Conservation (phyloP, 2,113 vertebrate species). For the Ceratotherium simum region DNA sequence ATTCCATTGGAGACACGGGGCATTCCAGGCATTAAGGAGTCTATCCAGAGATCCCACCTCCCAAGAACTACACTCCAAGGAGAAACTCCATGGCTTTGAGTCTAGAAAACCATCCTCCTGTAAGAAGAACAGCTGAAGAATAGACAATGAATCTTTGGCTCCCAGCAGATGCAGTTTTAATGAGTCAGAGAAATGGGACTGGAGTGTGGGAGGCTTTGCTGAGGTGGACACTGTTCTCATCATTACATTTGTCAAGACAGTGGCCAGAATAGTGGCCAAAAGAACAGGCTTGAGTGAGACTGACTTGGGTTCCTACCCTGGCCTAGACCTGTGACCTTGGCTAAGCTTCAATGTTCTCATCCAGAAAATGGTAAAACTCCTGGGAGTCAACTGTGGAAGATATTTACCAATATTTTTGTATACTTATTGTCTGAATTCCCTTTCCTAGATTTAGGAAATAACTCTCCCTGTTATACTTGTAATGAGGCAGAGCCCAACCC, state of each 20-base stretch:
- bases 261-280: neutral
- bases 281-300: neutral
- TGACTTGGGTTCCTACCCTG: neutral
- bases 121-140: neutral
- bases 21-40: neutral
- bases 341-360: neutral
- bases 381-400: neutral
- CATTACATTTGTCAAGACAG: neutral
- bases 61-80: neutral
- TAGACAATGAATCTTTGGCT: neutral
- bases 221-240: neutral
- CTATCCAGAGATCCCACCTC: neutral
- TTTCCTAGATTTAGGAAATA: neutral
- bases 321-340: neutral
- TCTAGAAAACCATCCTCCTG: slow-evolving; percentile 41
- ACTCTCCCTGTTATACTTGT: neutral
- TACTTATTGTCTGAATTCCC: neutral
- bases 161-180: neutral
- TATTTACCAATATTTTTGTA: neutral
- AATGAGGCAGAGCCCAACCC: neutral
- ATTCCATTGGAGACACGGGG: neutral
- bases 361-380: neutral
- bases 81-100: neutral
- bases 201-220: neutral
- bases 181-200: neutral